These are phyloP conservation scores for Telenomus remus DNA, from an alignment of 1,140 invertebrate species.

Conservation along the genomic window DNA sequence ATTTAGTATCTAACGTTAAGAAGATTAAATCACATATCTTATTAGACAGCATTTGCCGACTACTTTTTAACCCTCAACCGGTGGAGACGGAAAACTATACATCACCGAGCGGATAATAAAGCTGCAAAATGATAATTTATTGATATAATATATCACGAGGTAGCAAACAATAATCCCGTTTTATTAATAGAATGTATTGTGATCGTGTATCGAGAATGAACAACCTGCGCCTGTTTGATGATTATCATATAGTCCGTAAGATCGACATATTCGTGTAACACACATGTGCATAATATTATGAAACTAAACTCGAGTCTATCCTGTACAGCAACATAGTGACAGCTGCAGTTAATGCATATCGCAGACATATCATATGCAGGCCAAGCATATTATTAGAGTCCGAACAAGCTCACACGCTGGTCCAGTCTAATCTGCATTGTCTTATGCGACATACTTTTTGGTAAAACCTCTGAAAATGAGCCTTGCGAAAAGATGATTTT, in stretches of 20 bases:
- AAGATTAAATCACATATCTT: too few relatives aligned
- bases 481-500: too few relatives aligned
- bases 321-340: conserved; percentile 63
- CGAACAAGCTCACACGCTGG: too few relatives aligned
- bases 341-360: conserved; percentile 73
- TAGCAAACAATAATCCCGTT: conserved; percentile 44
- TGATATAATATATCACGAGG: conserved; percentile 28
- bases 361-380: conserved; percentile 60
- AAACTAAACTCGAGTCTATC: conserved; percentile 59
- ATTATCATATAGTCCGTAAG: conserved; percentile 61
- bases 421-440: too few relatives aligned
- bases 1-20: too few relatives aligned
- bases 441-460: too few relatives aligned
- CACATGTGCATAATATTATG: conserved; percentile 73
- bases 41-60: too few relatives aligned
- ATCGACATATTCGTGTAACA: conserved; percentile 72
- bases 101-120: neutral
- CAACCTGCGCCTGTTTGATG: conserved; percentile 32
- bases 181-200: conserved; percentile 50
- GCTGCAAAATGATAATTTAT: conserved; percentile 31
- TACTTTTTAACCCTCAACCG: too few relatives aligned
- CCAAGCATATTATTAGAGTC: conserved; percentile 49
- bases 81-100: neutral
- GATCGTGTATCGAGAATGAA: conserved; percentile 38
- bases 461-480: too few relatives aligned